phyloP scores from a whole-genome alignment of 2,888 invertebrate species.

The Rhynchonema sp. region DNA sequence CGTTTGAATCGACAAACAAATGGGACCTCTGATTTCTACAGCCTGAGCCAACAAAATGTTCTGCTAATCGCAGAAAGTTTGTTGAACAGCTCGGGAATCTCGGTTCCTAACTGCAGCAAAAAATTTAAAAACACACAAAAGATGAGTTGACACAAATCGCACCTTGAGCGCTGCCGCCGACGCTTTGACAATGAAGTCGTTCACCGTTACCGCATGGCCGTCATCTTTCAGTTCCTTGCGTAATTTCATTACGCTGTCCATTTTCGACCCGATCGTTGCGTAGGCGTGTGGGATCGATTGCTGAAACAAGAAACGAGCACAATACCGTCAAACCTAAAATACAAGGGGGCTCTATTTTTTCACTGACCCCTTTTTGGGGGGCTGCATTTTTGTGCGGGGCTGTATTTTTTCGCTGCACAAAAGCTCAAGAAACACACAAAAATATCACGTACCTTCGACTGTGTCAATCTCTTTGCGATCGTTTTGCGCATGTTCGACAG shows the following conservation, averaged over 20 bases:
- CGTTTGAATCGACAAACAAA: no score
- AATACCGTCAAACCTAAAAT: no score
- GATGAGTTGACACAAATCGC: no score
- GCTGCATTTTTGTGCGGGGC: no score
- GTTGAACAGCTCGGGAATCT: no score
- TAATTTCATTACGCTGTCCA: slow-evolving; percentile 34
- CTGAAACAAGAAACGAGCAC: not conserved
- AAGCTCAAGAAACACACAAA: not conserved
- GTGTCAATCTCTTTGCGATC: slow-evolving; percentile 45
- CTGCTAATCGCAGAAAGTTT: no score
- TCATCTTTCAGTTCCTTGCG: slow-evolving; percentile 37
- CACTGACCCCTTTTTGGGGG: no score
- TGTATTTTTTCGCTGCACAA: not conserved
- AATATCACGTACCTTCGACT: slow-evolving; percentile 37
- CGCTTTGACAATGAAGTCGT: slow-evolving; percentile 48
- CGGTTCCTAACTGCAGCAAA: no score
- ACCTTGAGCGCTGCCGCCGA: slow-evolving; percentile 41
- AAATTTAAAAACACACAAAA: no score
- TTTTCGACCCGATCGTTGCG: slow-evolving; percentile 36
- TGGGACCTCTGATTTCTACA: no score
- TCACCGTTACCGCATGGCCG: slow-evolving; percentile 42
- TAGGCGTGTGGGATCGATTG: slow-evolving; percentile 40
- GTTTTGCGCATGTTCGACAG: slow-evolving; percentile 42
- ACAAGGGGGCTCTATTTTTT: no score
- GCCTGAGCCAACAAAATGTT: no score